phyloP scores from a whole-genome alignment of 1,140 invertebrate genomes.

The Drosophila bocki region DNA sequence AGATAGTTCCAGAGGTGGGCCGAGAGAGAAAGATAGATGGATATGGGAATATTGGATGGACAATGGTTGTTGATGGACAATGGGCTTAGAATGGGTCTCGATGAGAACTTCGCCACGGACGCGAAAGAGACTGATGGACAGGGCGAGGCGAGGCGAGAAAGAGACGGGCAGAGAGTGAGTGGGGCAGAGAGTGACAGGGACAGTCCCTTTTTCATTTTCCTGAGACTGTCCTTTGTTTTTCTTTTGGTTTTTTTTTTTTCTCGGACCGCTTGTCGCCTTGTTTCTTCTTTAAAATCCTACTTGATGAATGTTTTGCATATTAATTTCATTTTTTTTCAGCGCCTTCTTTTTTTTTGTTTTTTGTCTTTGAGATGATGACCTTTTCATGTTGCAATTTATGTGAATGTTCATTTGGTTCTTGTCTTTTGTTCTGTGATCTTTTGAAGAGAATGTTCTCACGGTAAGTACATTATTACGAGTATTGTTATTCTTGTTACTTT shows the following conservation, averaged over 20 bases:
- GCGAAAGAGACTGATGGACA: neutral
- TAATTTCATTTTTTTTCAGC: slow-evolving; percentile 49
- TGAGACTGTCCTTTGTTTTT: slow-evolving; percentile 29
- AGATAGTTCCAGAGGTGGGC: slow-evolving; percentile 23
- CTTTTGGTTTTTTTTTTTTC: slow-evolving; percentile 12
- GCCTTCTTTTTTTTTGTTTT: slow-evolving; percentile 10
- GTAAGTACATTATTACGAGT: slow-evolving; percentile 51
- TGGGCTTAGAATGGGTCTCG: slow-evolving; percentile 48
- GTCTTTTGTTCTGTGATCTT: slow-evolving; percentile 52
- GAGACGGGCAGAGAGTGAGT: slow-evolving; percentile 14
- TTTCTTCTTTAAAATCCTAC: slow-evolving; percentile 47
- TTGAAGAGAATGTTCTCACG: slow-evolving; percentile 46
- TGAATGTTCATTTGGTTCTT: slow-evolving; percentile 49
- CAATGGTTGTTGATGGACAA: slow-evolving; percentile 71
- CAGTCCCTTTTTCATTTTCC: slow-evolving; percentile 41
- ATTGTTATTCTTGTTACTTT: slow-evolving; percentile 45
- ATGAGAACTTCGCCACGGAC: slow-evolving; percentile 28
- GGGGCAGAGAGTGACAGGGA: slow-evolving; percentile 14
- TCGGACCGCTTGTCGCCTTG: slow-evolving; percentile 29
- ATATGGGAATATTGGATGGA: slow-evolving; percentile 69
- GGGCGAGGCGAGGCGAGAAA: neutral
- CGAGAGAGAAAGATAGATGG: slow-evolving; percentile 39
- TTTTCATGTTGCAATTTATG: slow-evolving; percentile 42
- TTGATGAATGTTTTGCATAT: slow-evolving; percentile 55
- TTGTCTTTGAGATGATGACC: slow-evolving; percentile 23